Conservation (phyloP, 1,140 invertebrate species). For the Ooceraea biroi region DNA sequence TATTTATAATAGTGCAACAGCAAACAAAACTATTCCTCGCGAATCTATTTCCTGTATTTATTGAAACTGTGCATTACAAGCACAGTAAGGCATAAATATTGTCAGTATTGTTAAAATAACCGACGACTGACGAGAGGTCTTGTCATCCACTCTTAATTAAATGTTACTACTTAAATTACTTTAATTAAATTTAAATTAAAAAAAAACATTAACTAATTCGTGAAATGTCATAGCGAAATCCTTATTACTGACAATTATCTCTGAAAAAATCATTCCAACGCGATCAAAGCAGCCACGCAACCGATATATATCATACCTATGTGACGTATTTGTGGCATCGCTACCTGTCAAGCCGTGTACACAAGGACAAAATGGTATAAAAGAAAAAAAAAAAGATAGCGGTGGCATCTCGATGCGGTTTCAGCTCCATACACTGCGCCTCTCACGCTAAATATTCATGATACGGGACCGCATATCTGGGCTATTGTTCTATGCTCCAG, state of each 20-base stretch:
- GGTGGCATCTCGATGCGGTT: slow-evolving; percentile 49
- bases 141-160: background rate
- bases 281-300: background rate
- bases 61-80: background rate
- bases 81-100: slow-evolving; percentile 2
- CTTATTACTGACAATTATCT: background rate
- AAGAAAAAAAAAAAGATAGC: background rate
- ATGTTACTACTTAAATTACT: background rate
- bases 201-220: background rate
- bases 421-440: slow-evolving; percentile 54
- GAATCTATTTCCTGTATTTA: background rate
- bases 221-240: background rate
- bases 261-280: slow-evolving; percentile 19
- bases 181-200: too few relatives aligned
- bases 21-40: background rate
- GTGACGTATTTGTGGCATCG: slow-evolving; percentile 2
- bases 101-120: background rate
- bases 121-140: background rate
- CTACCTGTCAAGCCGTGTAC: background rate
- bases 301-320: background rate
- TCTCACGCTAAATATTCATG: slow-evolving; percentile 77
- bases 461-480: slow-evolving; percentile 76
- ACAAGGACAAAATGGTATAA: slow-evolving; percentile 27
- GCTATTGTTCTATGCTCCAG: slow-evolving; percentile 72
- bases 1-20: slow-evolving; percentile 4